These are phyloP conservation scores for Steinernema carpocapsae DNA, from an alignment of 2,888 invertebrate genomes.

Conservation along the genomic window DNA sequence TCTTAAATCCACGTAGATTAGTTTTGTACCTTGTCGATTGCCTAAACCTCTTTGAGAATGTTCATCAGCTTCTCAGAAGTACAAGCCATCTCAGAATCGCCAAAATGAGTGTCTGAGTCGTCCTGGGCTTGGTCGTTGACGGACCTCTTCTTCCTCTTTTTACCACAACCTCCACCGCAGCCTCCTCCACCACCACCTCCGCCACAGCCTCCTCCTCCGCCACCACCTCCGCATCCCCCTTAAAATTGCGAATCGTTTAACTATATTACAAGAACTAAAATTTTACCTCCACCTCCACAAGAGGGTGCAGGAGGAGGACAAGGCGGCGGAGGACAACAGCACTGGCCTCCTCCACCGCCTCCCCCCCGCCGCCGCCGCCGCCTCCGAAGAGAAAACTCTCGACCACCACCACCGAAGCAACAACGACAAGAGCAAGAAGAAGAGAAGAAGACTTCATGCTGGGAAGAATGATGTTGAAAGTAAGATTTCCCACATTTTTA, in stretches of 20 bases:
- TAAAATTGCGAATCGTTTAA: no score
- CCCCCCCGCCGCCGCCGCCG: not conserved
- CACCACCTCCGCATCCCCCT: conserved; percentile 26
- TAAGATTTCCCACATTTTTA: no score
- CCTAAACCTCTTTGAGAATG: not conserved
- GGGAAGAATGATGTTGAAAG: no score
- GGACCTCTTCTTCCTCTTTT: not conserved
- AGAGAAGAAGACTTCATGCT: no score
- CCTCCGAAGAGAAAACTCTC: no score
- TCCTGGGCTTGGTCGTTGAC: not conserved
- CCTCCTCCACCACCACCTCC: not conserved
- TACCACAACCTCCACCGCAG: not conserved
- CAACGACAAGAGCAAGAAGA: no score
- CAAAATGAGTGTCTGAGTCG: not conserved
- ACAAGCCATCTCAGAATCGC: not conserved
- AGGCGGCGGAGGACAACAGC: not conserved
- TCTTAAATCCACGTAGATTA: not conserved
- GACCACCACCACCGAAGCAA: no score
- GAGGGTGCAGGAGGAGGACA: not conserved
- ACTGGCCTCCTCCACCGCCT: not conserved
- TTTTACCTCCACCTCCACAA: no score
- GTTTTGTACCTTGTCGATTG: not conserved
- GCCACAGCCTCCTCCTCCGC: conserved; percentile 14
- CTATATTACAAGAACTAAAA: not conserved
- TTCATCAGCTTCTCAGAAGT: not conserved